Evolutionary conservation across 2,888 invertebrate genomes (phyloP).

Genomic region (Villa cingulata): DNA sequence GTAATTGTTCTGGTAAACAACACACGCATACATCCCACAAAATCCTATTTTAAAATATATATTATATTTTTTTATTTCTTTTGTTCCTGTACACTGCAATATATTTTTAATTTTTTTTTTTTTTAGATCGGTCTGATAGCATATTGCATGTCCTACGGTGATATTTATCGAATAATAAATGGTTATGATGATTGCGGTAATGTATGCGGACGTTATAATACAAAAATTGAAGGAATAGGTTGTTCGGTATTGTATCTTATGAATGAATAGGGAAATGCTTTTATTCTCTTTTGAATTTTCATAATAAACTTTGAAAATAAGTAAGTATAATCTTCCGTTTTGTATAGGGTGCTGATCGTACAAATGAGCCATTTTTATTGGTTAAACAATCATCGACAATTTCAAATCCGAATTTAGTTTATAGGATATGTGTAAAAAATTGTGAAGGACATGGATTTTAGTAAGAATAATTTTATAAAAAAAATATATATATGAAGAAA

Average conservation of each 20-base stretch:
- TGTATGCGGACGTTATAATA: constrained; percentile 41
- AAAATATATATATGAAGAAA: no score
- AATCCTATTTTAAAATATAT: no score
- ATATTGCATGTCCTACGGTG: constrained; percentile 40
- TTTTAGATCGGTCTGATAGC: constrained; percentile 29
- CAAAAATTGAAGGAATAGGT: constrained; percentile 5
- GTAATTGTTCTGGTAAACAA: constrained; percentile 43
- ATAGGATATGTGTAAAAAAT: constrained; percentile 27
- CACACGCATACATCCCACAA: no score
- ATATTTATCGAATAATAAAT: constrained; percentile 43
- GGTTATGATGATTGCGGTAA: constrained; percentile 52
- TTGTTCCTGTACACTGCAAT: background rate
- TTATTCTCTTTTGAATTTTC: no score
- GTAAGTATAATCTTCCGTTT: constrained; percentile 15
- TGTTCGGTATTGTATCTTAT: constrained; percentile 31
- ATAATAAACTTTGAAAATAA: no score
- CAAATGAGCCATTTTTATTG: constrained; percentile 22
- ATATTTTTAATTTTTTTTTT: constrained; percentile 2
- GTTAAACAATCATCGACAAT: constrained; percentile 16
- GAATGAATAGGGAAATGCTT: no score
- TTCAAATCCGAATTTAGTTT: constrained; percentile 1
- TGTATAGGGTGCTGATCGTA: constrained; percentile 14
- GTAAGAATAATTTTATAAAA: constrained; percentile 24
- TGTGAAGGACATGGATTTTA: constrained; percentile 23
- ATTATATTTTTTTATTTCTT: constrained; percentile 6